Base-by-base conservation (phyloP, 2,888 invertebrate species). In the Yponomeuta malinellus region DNA sequence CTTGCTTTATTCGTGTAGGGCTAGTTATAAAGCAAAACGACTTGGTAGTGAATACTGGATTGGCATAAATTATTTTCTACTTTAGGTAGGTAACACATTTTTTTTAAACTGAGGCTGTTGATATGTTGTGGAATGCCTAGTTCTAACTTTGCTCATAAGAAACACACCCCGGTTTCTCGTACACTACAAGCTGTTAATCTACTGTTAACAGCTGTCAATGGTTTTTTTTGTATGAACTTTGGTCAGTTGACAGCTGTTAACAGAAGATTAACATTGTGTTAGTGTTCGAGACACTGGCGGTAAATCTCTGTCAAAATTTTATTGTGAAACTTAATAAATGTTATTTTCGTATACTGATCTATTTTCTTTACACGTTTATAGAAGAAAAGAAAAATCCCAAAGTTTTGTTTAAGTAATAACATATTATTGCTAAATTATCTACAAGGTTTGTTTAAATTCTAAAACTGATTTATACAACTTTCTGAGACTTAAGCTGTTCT, bases 401-500 rank as follows among this genome's bases (percentile, higher is more conserved):
- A 8, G 15, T 59, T 12, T 59, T 59, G 52, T 59, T 59, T 12
- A 4, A 43, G 43, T 43, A 5, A 59, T 59, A 59, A 59, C 15
- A 59, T 59, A 59, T 59, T 59, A 15, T 29, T 31, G 10, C 37
- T 65, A 65, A 65, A 52, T 23, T 65, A 63, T 71, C 68, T 67
- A 63, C 66, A 69, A 63, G 48, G 29, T 67, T 12, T 48, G n/a
- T 37, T 70, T 68, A 59, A 67, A 68, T 68, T 63, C 23, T 63
- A 69, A 48, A 52, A n/a, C 29, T n/a, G n/a, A 5, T 31, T 37
- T 43, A 43, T 67, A n/a, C 37, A 31, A 67, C 37, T 67, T 67
- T 67, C 76, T 43, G 1, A 43, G 43, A 43, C 43, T 15, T 87
- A 88, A 10, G 91, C 95, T 72, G 96, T 96, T 88, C 98, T 93